phyloP scores from a whole-genome alignment of 1,140 invertebrate genomes.

The Drosophila saltans region DNA sequence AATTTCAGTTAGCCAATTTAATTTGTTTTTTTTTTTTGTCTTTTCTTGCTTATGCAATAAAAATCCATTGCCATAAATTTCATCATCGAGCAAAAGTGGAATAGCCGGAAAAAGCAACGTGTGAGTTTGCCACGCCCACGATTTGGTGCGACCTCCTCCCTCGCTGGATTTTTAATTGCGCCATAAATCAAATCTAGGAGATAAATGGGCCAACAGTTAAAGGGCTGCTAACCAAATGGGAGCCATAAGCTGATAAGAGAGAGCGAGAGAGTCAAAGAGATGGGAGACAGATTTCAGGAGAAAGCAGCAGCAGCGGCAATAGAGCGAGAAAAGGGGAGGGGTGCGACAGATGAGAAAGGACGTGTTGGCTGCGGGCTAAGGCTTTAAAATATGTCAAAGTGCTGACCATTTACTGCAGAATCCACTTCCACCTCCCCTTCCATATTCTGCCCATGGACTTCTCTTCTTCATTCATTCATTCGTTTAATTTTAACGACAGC shows the following conservation, averaged over 20 bases:
- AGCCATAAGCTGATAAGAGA: constrained; percentile 78
- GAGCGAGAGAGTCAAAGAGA: constrained; percentile 9
- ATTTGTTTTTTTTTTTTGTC: constrained; percentile 29
- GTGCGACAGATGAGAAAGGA: neutral
- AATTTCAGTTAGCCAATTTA: constrained; percentile 55
- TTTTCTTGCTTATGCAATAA: constrained; percentile 49
- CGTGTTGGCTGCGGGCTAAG: constrained; percentile 36
- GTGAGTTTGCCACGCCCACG: constrained; percentile 50
- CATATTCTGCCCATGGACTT: constrained; percentile 30
- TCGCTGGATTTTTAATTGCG: constrained; percentile 74
- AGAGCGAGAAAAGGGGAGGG: too few species aligned
- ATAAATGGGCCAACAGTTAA: constrained; percentile 77
- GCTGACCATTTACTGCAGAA: constrained; percentile 43
- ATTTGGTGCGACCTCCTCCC: neutral
- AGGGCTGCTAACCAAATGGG: constrained; percentile 80
- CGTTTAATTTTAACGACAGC: constrained; percentile 67
- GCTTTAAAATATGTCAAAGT: constrained; percentile 71
- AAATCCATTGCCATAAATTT: constrained; percentile 77
- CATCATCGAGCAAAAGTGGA: constrained; percentile 46
- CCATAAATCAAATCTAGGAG: constrained; percentile 80
- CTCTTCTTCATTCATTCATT: constrained; percentile 8
- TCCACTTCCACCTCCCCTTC: constrained; percentile 18
- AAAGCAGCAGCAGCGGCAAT: too few species aligned
- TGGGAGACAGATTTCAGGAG: neutral
- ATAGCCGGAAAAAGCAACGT: constrained; percentile 32